Percentiles rank a stretch among this genome's conserved stretches.
phyloP scores from a whole-genome alignment of 2,797 vertebrate genomes.

The Danio albolineatus region DNA sequence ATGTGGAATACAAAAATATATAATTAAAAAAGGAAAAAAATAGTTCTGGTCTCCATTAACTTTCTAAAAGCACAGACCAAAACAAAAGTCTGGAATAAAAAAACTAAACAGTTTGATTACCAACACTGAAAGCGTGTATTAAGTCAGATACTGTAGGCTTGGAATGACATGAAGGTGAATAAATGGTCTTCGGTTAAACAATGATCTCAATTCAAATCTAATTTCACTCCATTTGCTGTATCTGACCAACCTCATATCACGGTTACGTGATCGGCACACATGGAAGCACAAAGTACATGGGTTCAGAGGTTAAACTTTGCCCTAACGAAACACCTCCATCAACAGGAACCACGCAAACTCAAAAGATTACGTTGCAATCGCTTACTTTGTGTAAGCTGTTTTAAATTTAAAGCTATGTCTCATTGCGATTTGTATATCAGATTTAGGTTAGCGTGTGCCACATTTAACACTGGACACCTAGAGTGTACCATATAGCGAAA shows the following conservation, averaged over 20 bases:
- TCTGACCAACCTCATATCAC: constrained; percentile 23
- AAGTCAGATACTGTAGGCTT: background rate
- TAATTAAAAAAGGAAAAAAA: too few relatives aligned
- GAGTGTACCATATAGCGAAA: constrained; percentile 36
- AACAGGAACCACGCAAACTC: background rate
- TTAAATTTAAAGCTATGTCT: background rate
- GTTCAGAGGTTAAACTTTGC: background rate
- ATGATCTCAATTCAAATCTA: constrained; percentile 21
- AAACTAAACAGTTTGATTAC: too few relatives aligned
- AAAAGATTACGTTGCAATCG: background rate
- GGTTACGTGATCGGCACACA: constrained; percentile 37
- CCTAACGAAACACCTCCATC: background rate
- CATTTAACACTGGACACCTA: constrained; percentile 18
- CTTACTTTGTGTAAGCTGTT: background rate
- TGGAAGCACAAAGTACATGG: background rate
- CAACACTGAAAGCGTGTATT: too few relatives aligned
- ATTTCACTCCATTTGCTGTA: background rate
- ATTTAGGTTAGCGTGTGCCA: background rate
- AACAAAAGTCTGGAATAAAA: too few relatives aligned
- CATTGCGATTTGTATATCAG: background rate
- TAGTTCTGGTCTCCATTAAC: too few relatives aligned
- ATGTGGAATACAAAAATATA: background rate
- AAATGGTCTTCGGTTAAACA: background rate
- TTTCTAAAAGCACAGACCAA: too few relatives aligned
- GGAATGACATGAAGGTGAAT: background rate